phyloP scores from a whole-genome alignment of 2,113 vertebrate genomes.

The Percopsis transmontana region DNA sequence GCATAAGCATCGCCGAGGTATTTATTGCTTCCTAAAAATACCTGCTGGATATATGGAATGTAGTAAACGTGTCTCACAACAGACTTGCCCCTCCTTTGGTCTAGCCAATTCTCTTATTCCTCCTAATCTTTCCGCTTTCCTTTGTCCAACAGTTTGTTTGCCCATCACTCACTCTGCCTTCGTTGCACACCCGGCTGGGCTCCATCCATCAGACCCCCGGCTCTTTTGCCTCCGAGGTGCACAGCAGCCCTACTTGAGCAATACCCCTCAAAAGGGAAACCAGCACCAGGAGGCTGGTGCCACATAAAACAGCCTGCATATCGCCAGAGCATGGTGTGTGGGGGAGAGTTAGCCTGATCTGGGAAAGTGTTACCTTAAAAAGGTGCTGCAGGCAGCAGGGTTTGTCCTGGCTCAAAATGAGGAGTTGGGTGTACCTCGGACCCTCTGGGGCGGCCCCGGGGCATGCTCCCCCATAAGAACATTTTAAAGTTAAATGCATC shows the following conservation, averaged over 20 bases:
- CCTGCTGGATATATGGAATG: not conserved
- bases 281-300: too few relatives aligned
- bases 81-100: not conserved
- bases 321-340: too few relatives aligned
- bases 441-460: too few relatives aligned
- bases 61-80: not conserved
- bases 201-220: slow-evolving; percentile 18
- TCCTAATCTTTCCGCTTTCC: not conserved
- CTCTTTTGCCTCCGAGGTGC: slow-evolving; percentile 9
- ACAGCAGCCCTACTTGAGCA: slow-evolving; percentile 9
- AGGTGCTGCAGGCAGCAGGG: too few relatives aligned
- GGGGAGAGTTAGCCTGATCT: too few relatives aligned
- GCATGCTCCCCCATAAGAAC: too few relatives aligned
- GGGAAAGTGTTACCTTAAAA: too few relatives aligned
- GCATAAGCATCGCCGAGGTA: not conserved
- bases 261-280: too few relatives aligned
- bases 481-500: too few relatives aligned
- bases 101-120: not conserved
- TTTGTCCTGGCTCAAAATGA: too few relatives aligned
- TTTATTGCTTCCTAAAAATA: slow-evolving; percentile 2
- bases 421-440: too few relatives aligned
- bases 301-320: too few relatives aligned
- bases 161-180: slow-evolving; percentile 5
- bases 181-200: not conserved
- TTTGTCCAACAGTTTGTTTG: not conserved